These are phyloP conservation scores for Phylloscopus collybita DNA, from an alignment of 2,797 vertebrate species.

Conservation along the genomic window DNA sequence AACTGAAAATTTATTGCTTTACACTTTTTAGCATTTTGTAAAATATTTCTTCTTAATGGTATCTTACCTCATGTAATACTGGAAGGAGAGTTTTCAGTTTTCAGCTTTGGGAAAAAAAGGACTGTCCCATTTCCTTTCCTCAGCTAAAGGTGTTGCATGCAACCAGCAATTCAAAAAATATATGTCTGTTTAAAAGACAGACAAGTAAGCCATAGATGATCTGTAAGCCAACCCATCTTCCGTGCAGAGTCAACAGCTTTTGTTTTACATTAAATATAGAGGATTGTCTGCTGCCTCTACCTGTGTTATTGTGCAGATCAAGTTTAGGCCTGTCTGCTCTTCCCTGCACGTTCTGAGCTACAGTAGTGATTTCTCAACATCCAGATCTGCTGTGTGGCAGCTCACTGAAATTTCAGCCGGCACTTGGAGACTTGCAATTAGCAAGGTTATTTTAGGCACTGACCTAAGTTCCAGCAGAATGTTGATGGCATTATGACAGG, in stretches of 20 bases:
- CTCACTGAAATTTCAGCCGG: conserved; percentile 80
- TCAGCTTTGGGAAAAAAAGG: conserved; percentile 24
- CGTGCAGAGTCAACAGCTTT: conserved; percentile 31
- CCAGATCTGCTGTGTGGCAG: conserved; percentile 46
- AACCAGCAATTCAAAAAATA: conserved; percentile 42
- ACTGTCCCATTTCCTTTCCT: conserved; percentile 1
- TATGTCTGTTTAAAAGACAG: conserved; percentile 31
- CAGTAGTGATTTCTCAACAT: conserved; percentile 72
- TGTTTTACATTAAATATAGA: conserved; percentile 16
- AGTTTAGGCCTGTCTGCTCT: conserved; percentile 48
- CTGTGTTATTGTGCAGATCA: conserved; percentile 35
- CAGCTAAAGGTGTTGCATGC: conserved; percentile 7
- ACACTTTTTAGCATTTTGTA: not conserved
- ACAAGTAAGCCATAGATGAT: conserved; percentile 20
- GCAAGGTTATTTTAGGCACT: conserved; percentile 89
- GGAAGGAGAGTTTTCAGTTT: conserved; percentile 27
- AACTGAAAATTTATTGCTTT: not conserved
- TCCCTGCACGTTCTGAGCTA: conserved; percentile 42
- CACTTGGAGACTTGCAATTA: conserved; percentile 82
- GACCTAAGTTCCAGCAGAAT: conserved; percentile 85
- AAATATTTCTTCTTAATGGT: not conserved
- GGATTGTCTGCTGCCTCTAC: conserved; percentile 25
- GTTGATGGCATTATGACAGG: conserved; percentile 71
- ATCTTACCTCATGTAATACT: conserved; percentile 74
- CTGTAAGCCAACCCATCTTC: conserved; percentile 58